Evolutionary conservation across 2,888 invertebrate species (phyloP).

Genomic region (Drepana falcataria): DNA sequence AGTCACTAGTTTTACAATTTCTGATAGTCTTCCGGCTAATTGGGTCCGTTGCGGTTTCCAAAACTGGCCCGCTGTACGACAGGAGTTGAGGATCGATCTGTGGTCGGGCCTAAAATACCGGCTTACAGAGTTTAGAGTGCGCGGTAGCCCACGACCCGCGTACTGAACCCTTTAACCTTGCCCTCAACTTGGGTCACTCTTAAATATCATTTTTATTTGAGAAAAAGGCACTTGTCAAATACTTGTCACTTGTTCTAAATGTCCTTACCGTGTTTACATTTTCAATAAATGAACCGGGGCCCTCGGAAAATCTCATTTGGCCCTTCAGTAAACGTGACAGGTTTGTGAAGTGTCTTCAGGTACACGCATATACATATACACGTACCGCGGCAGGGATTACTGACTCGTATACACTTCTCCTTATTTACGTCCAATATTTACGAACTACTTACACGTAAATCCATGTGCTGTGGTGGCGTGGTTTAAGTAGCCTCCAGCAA

Average conservation of each 20-base stretch:
- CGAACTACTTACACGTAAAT: too few relatives aligned
- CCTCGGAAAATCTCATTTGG: slow-evolving; percentile 35
- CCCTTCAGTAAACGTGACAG: slow-evolving; percentile 31
- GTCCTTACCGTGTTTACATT: slow-evolving; percentile 35
- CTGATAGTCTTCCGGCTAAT: too few relatives aligned
- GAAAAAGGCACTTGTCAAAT: slow-evolving; percentile 26
- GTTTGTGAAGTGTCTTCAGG: slow-evolving; percentile 19
- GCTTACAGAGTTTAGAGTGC: background rate
- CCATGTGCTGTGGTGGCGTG: too few relatives aligned
- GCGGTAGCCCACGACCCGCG: background rate
- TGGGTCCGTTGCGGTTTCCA: too few relatives aligned
- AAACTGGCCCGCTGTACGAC: too few relatives aligned
- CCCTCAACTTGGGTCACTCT: slow-evolving; percentile 11
- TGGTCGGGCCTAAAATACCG: background rate
- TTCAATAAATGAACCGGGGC: slow-evolving; percentile 37
- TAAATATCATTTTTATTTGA: slow-evolving; percentile 29
- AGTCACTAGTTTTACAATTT: too few relatives aligned
- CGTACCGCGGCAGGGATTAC: background rate
- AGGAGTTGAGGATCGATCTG: background rate
- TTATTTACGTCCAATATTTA: too few relatives aligned
- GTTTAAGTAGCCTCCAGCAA: too few relatives aligned
- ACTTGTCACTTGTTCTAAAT: slow-evolving; percentile 36
- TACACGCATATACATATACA: background rate
- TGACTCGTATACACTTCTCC: background rate
- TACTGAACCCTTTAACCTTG: background rate